phyloP scores from a whole-genome alignment of 1,140 invertebrate species.

The Heliconius congener region DNA sequence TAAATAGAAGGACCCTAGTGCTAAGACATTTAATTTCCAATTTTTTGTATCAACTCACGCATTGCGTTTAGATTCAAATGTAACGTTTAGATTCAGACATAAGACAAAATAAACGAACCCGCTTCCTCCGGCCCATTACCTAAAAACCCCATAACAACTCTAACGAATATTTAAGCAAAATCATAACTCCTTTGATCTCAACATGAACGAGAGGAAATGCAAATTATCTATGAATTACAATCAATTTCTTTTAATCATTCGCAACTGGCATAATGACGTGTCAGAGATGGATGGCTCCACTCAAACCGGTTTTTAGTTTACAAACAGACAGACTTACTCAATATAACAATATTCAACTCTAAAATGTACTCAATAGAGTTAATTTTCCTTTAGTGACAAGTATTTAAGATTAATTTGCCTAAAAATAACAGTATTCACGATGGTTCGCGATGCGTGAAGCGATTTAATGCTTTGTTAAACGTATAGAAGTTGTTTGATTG shows the following conservation, averaged over 20 bases:
- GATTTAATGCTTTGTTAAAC: conserved; percentile 38
- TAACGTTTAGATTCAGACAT: not conserved
- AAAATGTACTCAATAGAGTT: not conserved
- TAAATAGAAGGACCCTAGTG: too few species aligned
- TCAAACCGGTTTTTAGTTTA: conserved; percentile 40
- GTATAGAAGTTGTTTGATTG: conserved; percentile 35
- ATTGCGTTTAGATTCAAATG: too few species aligned
- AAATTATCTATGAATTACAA: conserved; percentile 29
- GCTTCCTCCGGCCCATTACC: not conserved
- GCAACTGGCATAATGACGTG: conserved; percentile 38
- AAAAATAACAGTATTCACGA: conserved; percentile 38
- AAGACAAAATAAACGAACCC: not conserved
- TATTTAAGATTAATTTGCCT: conserved; percentile 38
- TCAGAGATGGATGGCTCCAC: conserved; percentile 37
- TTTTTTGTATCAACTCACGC: too few species aligned
- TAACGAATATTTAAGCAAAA: not conserved
- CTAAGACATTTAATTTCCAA: too few species aligned
- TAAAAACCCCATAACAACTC: not conserved
- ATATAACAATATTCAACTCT: not conserved
- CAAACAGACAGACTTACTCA: conserved; percentile 19
- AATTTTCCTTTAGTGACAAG: not conserved
- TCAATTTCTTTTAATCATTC: conserved; percentile 41
- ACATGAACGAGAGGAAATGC: conserved; percentile 16
- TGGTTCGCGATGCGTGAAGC: conserved; percentile 37
- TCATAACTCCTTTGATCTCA: conserved; percentile 1